Percentiles rank a stretch among this genome's conserved stretches.
Conservation (phyloP, 2,797 vertebrate species). For the Austrolebias charrua region DNA sequence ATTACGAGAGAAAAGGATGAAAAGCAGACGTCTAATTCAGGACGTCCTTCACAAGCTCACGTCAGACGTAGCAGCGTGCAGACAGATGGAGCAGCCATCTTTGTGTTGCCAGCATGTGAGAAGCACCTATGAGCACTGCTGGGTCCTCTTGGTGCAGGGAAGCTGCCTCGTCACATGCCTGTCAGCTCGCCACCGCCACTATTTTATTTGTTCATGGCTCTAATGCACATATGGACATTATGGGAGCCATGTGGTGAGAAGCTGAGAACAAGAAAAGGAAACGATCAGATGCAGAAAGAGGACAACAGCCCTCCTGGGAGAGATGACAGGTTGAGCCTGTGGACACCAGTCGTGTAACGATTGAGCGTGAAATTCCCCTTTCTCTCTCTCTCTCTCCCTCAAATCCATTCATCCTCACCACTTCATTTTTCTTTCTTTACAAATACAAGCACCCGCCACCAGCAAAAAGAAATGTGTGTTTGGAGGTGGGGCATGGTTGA, state of each 20-base stretch:
- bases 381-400: conserved; percentile 25
- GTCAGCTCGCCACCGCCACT: conserved; percentile 31
- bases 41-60: conserved; percentile 64
- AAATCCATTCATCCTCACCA: conserved; percentile 54
- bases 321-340: conserved; percentile 62
- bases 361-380: conserved; percentile 70
- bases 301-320: conserved; percentile 57
- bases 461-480: conserved; percentile 19
- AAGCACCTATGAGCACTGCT: conserved; percentile 47
- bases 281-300: conserved; percentile 32
- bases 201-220: conserved; percentile 24
- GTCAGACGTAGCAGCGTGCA: conserved; percentile 62
- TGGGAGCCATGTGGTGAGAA: conserved; percentile 44
- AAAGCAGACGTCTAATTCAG: conserved; percentile 28
- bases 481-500: conserved; percentile 51
- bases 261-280: conserved; percentile 28
- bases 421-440: conserved; percentile 60
- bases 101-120: conserved; percentile 64
- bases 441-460: conserved; percentile 53
- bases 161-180: conserved; percentile 66
- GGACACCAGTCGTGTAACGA: conserved; percentile 71
- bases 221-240: conserved; percentile 31
- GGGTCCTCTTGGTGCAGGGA: conserved; percentile 58
- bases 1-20: background rate
- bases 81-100: conserved; percentile 69